Base-by-base conservation (phyloP, 2,113 vertebrate species). In the Saccopteryx leptura region DNA sequence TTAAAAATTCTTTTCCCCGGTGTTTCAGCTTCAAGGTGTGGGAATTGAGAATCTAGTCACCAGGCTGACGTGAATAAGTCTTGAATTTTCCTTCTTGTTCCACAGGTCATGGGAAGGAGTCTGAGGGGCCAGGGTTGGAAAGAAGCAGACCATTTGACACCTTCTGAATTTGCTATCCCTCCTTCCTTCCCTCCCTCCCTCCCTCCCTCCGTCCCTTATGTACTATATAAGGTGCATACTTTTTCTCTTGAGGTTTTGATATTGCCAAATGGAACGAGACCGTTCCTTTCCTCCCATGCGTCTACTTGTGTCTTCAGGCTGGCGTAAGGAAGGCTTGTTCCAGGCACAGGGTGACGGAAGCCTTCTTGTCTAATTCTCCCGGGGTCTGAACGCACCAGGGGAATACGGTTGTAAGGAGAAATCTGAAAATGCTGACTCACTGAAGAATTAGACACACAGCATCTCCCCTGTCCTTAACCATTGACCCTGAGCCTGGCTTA, bases 51-150 rank as follows among this genome's bases (percentile, higher is more conserved):
- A 58, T 54, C 28, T 61, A 74, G 23, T 82, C 11, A 65, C 63
- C 3, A 86, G 54, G 31, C 56, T 82, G n/a, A 91, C 33, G 31
- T 33, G 65, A 14, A 79, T 61, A 52, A 17, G 31, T 87, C 56
- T 18, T 58, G 50, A 95, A 66, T 76, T 71, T 82, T 89, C 7
- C 24, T 85, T 94, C 78, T 89, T 60, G 39, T 81, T 72, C 68
- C 7, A 50, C 1, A 76, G 48, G 17, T 4, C 24, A 58, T 54
- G 63, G 5, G 5, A 85, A 72, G 71, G 61, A 72, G 75, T 3
- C 11, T 50, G n/a, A 76, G 72, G 12, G 81, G 39, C 9, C 17
- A 88, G 11, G 31, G 4, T 33, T 26, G 10, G 74, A 31, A 46
- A 63, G 71, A 60, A 50, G 19, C 28, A 60, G 19, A 72, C 4